These are phyloP conservation scores for Melanargia galathea DNA, from an alignment of 2,888 invertebrate genomes.

Conservation along the genomic window DNA sequence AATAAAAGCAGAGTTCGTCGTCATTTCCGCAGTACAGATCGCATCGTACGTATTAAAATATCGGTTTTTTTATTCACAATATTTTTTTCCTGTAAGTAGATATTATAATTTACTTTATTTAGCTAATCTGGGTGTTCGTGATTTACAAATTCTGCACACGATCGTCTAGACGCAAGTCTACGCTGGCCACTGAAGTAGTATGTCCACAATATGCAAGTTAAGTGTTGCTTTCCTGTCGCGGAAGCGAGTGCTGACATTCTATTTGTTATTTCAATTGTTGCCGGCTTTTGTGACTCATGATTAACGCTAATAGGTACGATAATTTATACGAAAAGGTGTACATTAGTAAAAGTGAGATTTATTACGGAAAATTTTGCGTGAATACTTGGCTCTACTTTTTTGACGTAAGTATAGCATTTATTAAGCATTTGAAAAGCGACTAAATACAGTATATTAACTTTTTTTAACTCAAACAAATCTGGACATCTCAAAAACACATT, in stretches of 20 bases:
- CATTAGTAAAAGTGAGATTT: not conserved
- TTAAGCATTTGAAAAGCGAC: too few species aligned
- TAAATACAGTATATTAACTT: too few species aligned
- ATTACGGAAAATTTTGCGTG: not conserved
- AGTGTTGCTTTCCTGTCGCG: conserved; percentile 73
- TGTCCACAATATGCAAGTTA: conserved; percentile 56
- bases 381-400: too few species aligned
- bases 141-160: not conserved
- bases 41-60: not conserved
- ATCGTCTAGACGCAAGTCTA: conserved; percentile 2
- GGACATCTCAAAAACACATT: too few species aligned
- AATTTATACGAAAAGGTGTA: not conserved
- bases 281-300: conserved; percentile 44
- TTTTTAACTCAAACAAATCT: too few species aligned
- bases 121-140: not conserved
- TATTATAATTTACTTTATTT: not conserved
- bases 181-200: conserved; percentile 14
- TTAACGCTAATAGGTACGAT: not conserved
- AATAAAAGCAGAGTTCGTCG: too few species aligned
- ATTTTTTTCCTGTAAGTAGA: not conserved
- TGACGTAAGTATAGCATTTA: too few species aligned
- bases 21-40: too few species aligned
- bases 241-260: conserved; percentile 59
- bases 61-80: not conserved
- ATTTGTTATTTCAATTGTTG: conserved; percentile 62